A percentile compares a stretch with the other conserved stretches of the same genome.
These are phyloP conservation scores for Gymnoscelis rufifasciata DNA, from an alignment of 2,888 invertebrate species.

Conservation along the genomic window DNA sequence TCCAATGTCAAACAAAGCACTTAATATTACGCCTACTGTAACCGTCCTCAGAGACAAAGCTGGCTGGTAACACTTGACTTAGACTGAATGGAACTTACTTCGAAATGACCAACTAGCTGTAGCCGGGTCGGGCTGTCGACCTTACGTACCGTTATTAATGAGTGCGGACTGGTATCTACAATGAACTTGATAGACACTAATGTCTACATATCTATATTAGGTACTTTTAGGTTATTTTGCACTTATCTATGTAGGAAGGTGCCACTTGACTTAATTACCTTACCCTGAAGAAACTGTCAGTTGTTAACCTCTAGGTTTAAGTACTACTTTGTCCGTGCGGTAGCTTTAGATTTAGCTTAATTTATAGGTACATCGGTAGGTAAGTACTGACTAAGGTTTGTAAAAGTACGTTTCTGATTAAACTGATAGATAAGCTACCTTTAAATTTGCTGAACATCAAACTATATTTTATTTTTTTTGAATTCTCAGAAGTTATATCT, in stretches of 20 bases:
- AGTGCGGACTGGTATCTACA: neutral
- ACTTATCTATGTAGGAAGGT: neutral
- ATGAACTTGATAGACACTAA: neutral
- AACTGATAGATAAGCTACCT: no score
- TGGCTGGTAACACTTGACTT: conserved; percentile 21
- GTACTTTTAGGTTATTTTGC: no score
- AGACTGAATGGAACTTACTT: conserved; percentile 10
- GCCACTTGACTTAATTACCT: no score
- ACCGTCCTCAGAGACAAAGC: conserved; percentile 26
- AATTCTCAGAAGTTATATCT: no score
- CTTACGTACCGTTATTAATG: neutral
- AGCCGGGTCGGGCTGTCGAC: neutral
- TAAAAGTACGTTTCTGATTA: no score
- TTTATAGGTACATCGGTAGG: neutral
- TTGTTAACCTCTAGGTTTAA: no score
- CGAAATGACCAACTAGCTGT: conserved; percentile 13
- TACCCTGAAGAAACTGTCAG: no score
- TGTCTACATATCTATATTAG: no score
- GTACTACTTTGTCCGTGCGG: no score
- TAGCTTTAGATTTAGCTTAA: no score
- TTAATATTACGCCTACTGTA: conserved; percentile 25
- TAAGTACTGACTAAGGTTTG: neutral
- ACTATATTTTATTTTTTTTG: no score
- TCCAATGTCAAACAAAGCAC: conserved; percentile 26
- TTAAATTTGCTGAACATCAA: no score